Evolutionary conservation across 1,140 invertebrate species (phyloP), one percentile per base, ranked within the genome.

Genomic region (Sycophaga agraensis): DNA sequence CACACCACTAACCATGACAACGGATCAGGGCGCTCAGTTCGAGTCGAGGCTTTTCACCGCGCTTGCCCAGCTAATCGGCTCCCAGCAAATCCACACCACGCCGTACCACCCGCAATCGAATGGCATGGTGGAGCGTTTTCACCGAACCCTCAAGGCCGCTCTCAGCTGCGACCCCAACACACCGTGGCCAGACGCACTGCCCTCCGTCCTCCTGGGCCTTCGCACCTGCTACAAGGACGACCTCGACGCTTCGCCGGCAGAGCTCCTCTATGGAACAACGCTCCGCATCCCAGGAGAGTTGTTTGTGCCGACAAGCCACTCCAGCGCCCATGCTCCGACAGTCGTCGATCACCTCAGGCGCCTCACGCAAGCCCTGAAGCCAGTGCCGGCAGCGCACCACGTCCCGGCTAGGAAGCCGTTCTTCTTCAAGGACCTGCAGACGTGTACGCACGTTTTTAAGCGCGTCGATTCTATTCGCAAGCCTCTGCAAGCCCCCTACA

Each of bases 21-120:
- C 26, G 0, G 40, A 57, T 24, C 58, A 60, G n/a, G 58, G 58
- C 0, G 6, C 12, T 11, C 58, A 60, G 37, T 60, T 60, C 11
- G 58, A 60, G n/a, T 51, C 58, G 2, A 0, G 26, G 1, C n/a
- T 60, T 7, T 60, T 60, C 24, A 9, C 22, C n/a, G 31, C 21
- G 14, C 26, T 55, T 16, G 28, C n/a, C 7, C 53, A 4, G 22
- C 26, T 11, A 49, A 21, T 2, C 19, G 6, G 12, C 28, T 31
- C 40, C 1, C 4, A 57, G 0, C 28, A 31, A 1, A 4, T 55
- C 66, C 37, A 80, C 74, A 0, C 74, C 76, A 6, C 40, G 73
- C 1, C 78, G 75, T 45, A 31, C 28, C 70, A 78, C 56, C 74
- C 76, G 0, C 67, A 73, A 55, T 48, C 66, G 0, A 79, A 78